Evolutionary conservation across 2,113 vertebrate species (phyloP).

Genomic region (Microtus montanus): DNA sequence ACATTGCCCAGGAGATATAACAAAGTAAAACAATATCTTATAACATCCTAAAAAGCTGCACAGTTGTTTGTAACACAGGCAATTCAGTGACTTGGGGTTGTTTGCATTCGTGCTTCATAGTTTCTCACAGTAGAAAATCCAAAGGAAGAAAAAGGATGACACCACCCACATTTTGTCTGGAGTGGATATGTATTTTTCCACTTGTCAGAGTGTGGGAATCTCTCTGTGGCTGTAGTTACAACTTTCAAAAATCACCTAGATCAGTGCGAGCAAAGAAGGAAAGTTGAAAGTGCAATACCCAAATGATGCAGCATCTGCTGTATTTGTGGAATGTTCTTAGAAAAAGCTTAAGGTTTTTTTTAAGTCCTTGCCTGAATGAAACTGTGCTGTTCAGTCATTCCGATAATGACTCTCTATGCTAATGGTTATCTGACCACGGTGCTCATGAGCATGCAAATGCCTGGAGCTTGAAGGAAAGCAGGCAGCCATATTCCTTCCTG

Average conservation of each 20-base stretch:
- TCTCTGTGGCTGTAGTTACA: constrained; percentile 81
- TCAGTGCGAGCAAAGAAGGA: constrained; percentile 74
- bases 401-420: constrained; percentile 41
- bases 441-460: not conserved
- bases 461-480: not conserved
- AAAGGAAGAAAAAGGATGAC: constrained; percentile 16
- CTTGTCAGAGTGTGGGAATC: constrained; percentile 76
- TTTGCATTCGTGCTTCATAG: constrained; percentile 49
- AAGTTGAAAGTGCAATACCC: constrained; percentile 69
- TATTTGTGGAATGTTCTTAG: constrained; percentile 62
- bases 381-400: constrained; percentile 53
- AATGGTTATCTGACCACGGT: constrained; percentile 30
- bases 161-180: constrained; percentile 77
- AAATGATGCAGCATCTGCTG: constrained; percentile 63
- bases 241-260: constrained; percentile 76
- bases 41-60: not conserved
- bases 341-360: constrained; percentile 64
- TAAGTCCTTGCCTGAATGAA: constrained; percentile 59
- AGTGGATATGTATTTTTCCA: constrained; percentile 81
- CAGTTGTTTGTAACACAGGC: constrained; percentile 48
- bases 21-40: constrained; percentile 34
- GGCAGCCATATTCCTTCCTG: not conserved
- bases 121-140: constrained; percentile 63
- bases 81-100: constrained; percentile 41
- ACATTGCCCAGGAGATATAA: constrained; percentile 1